Conservation (phyloP, 2,888 invertebrate species). For the Falcaria lacertinaria region DNA sequence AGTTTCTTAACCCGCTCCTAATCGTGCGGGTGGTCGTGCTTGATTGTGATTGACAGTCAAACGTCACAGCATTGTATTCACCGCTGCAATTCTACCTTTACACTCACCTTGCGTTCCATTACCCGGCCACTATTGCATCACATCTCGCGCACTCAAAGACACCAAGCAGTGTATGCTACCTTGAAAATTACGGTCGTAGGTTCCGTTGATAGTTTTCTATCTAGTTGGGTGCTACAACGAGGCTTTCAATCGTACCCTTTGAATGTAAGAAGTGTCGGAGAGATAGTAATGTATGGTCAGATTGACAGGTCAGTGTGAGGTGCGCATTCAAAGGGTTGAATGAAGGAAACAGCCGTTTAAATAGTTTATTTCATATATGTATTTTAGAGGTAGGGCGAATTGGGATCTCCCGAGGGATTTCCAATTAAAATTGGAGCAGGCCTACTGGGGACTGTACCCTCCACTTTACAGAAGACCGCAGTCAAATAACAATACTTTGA, state of each 20-base stretch:
- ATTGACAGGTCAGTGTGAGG: conserved; percentile 35
- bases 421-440: too few species aligned
- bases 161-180: conserved; percentile 21
- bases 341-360: not conserved
- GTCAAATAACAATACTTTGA: too few species aligned
- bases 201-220: conserved; percentile 17
- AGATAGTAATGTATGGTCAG: conserved; percentile 27
- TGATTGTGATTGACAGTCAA: conserved; percentile 76
- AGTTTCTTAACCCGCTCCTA: conserved; percentile 46
- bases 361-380: too few species aligned
- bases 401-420: too few species aligned
- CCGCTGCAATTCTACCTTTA: conserved; percentile 13
- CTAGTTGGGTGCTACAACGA: conserved; percentile 30
- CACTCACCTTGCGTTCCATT: conserved; percentile 23
- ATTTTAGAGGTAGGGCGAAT: too few species aligned
- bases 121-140: conserved; percentile 3
- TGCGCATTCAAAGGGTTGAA: conserved; percentile 1
- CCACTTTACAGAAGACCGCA: too few species aligned
- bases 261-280: conserved; percentile 38
- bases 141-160: not conserved
- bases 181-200: conserved; percentile 7
- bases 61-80: conserved; percentile 54
- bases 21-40: conserved; percentile 74
- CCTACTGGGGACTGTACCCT: too few species aligned
- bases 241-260: conserved; percentile 43